Evolutionary conservation across 2,113 vertebrate genomes (phyloP), one percentile per base, ranked within the genome.

Genomic region (Ariopsis seemanni): DNA sequence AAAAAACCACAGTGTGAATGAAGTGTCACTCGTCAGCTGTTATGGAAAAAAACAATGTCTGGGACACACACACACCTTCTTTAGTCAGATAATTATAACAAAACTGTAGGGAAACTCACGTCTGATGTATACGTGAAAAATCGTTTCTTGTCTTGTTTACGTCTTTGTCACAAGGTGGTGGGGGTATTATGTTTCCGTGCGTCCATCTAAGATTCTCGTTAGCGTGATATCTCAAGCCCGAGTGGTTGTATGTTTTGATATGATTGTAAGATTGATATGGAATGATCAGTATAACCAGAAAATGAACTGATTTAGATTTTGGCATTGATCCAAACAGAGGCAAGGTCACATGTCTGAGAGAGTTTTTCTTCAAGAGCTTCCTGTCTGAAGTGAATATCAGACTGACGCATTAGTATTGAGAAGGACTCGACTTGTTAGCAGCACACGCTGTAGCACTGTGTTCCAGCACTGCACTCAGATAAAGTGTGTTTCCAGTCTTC

Each of bases 1-100:
- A 78, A 81, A 57, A 80, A 5, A n/a, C 52, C 52, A 30, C 65
- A 42, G 50, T 30, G 57, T 84, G 65, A 84, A 57, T 84, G 65
- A 69, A 42, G 48, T 25, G 0, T 14, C 25, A 20, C 22, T 77
- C 57, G 14, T 82, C 42, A n/a, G 60, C 34, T 42, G 18, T 11
- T 82, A 42, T 10, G 22, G 11, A 57, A n/a, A 84, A 53, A 34
- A 34, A 25, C n/a, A 79, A 27, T 7, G 50, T 71, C 10, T 53
- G 55, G 14, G 12, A 20, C n/a, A 72, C 53, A 75, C 14, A 63
- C 58, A 10, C 69, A 72, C 69, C 65, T 27, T n/a, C 10, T 27
- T 67, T 27, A 18, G 27, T 71, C 69, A 7, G 34, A 34, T 69
- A 12, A 69, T 27, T 69, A 20, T 22, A 65, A 20, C n/a, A 69